phyloP scores from a whole-genome alignment of 37 sponge, comb jelly and placozoan genomes.

The Corticium candelabrum region DNA sequence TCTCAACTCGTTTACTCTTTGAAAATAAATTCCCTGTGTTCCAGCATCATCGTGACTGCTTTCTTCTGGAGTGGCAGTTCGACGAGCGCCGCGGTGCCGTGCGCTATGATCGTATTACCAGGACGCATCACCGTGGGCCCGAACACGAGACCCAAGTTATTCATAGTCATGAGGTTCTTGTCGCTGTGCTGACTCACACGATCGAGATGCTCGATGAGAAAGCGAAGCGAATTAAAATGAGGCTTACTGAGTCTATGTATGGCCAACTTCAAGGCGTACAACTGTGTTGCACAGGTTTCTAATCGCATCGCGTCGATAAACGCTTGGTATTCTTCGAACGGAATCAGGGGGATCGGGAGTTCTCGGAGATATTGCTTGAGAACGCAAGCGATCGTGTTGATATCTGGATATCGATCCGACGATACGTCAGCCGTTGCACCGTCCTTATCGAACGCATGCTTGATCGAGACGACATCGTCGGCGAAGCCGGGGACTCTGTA shows the following conservation, averaged over 20 bases:
- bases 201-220: slow-evolving; percentile 56
- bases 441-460: slow-evolving; percentile 14
- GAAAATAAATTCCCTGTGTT: neutral
- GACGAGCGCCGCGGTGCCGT: neutral
- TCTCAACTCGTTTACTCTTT: too few species aligned
- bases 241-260: slow-evolving; percentile 48
- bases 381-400: slow-evolving; percentile 64
- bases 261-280: slow-evolving; percentile 51
- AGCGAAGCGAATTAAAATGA: slow-evolving; percentile 74
- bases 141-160: neutral
- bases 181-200: neutral
- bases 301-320: neutral
- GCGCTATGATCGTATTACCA: neutral
- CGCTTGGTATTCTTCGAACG: neutral
- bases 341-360: slow-evolving; percentile 69
- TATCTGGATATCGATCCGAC: slow-evolving; percentile 19
- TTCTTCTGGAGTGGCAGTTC: neutral
- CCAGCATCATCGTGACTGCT: neutral
- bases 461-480: slow-evolving; percentile 13
- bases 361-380: slow-evolving; percentile 84
- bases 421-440: neutral
- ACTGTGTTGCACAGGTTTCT: slow-evolving; percentile 20
- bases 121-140: neutral
- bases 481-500: slow-evolving; percentile 22
- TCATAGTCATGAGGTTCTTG: neutral